phyloP scores from a whole-genome alignment of 2,113 vertebrate species.

The Chloroceryle aenea region DNA sequence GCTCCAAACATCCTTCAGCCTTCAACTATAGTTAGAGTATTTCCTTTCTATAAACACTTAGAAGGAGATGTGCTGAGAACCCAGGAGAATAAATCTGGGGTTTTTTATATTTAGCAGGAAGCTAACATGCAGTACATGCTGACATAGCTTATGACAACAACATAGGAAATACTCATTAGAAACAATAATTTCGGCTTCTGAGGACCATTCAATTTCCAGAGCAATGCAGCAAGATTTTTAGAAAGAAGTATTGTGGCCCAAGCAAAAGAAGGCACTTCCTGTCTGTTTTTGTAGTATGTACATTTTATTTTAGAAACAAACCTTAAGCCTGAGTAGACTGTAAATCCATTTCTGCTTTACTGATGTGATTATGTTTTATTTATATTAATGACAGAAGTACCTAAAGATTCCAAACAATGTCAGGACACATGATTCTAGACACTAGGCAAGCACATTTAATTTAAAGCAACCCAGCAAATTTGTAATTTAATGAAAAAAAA shows the following conservation, averaged over 20 bases:
- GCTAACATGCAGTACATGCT: background rate
- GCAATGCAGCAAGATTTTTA: constrained; percentile 38
- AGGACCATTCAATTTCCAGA: constrained; percentile 42
- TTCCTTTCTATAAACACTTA: background rate
- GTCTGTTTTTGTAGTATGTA: background rate
- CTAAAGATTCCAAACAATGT: background rate
- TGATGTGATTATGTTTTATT: background rate
- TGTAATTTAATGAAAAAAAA: background rate
- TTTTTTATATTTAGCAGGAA: constrained; percentile 31
- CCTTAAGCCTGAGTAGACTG: background rate
- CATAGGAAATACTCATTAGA: constrained; percentile 41
- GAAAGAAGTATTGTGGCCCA: background rate
- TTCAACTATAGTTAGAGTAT: background rate
- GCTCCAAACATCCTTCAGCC: background rate
- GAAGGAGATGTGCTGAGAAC: background rate
- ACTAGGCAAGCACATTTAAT: background rate
- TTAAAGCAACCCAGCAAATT: background rate
- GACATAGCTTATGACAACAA: background rate
- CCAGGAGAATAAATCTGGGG: background rate
- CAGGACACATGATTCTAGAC: background rate
- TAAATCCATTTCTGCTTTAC: background rate
- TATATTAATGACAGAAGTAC: background rate
- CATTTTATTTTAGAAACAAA: background rate
- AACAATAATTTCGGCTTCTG: constrained; percentile 43
- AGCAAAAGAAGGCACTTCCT: background rate